Percentiles rank a stretch among this genome's conserved stretches.
These are phyloP conservation scores for Synergus laeviventris DNA, from an alignment of 2,888 invertebrate genomes.

Conservation along the genomic window DNA sequence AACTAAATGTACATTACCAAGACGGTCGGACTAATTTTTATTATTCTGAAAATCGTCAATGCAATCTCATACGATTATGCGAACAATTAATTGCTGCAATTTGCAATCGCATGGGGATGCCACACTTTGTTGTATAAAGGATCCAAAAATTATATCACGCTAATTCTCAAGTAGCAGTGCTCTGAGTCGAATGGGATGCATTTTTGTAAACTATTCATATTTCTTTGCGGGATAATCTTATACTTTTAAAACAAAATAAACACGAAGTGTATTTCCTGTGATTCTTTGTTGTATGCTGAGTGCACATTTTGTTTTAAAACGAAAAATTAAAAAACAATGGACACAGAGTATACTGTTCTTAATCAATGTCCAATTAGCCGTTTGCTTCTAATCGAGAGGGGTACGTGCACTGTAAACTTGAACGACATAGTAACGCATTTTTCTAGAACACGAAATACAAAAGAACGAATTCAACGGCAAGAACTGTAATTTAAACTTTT, in stretches of 20 bases:
- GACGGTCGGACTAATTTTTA: constrained; percentile 52
- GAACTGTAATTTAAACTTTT: constrained; percentile 21
- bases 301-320: constrained; percentile 24
- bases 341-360: constrained; percentile 8
- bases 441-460: constrained; percentile 11
- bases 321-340: background rate
- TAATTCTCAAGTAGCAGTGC: constrained; percentile 13
- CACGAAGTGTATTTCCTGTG: constrained; percentile 16
- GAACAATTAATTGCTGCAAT: constrained; percentile 17
- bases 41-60: constrained; percentile 36
- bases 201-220: constrained; percentile 37
- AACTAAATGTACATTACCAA: constrained; percentile 63
- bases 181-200: constrained; percentile 6
- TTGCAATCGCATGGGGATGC: constrained; percentile 25
- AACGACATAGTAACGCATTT: background rate
- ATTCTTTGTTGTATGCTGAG: constrained; percentile 18
- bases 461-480: constrained; percentile 13
- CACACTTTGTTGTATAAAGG: constrained; percentile 37
- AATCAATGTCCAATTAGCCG: background rate
- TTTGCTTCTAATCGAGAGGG: background rate
- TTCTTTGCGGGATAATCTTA: background rate
- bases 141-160: constrained; percentile 15
- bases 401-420: background rate
- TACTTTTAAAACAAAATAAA: constrained; percentile 4
- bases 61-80: constrained; percentile 46